Conservation (phyloP, 2,113 vertebrate genomes). For the Potamarius usumacintae region DNA sequence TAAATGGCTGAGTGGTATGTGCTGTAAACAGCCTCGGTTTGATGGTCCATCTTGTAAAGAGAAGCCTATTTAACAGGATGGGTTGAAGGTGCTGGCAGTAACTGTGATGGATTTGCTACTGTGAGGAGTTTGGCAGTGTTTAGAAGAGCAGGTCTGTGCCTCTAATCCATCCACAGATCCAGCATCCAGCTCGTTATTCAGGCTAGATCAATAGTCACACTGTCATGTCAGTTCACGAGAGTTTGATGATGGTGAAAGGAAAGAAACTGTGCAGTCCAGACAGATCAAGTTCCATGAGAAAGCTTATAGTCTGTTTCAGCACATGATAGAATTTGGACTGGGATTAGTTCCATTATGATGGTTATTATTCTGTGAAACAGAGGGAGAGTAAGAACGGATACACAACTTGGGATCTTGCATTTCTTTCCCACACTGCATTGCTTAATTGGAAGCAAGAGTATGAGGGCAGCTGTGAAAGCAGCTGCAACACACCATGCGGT, state of each 20-base stretch:
- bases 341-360: neutral
- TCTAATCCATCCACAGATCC: constrained; percentile 2
- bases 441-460: constrained; percentile 32
- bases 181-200: constrained; percentile 10
- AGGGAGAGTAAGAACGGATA: neutral
- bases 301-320: neutral
- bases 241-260: neutral
- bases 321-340: neutral
- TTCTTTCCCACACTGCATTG: constrained; percentile 42
- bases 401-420: constrained; percentile 16
- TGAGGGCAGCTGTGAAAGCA: constrained; percentile 51
- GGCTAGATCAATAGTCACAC: neutral
- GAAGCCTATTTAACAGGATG: constrained; percentile 12
- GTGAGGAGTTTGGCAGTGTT: constrained; percentile 9
- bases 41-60: constrained; percentile 9
- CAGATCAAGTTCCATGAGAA: neutral
- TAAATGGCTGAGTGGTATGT: neutral
- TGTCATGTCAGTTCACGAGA: neutral
- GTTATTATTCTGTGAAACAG: constrained; percentile 8
- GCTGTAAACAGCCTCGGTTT: neutral
- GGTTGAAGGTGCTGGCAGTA: constrained; percentile 19
- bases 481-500: constrained; percentile 41
- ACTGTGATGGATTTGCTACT: constrained; percentile 27
- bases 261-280: neutral
- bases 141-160: neutral